A percentile compares a stretch with the other conserved stretches of the same genome.
phyloP scores from a whole-genome alignment of 2,888 invertebrate genomes.

The Trachelus troglodyta region DNA sequence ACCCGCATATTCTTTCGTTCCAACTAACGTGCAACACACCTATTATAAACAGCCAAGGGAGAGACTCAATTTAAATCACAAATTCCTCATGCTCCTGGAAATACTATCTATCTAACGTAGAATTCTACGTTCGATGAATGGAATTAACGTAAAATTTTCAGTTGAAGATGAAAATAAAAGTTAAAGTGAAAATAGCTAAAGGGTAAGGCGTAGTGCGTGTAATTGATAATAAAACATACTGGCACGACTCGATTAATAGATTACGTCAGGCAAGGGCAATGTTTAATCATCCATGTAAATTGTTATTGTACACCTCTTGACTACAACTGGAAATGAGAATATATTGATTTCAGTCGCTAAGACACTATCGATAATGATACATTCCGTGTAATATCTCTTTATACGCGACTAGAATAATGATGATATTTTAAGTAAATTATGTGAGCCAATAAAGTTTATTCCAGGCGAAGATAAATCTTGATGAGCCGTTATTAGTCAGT shows the following conservation, averaged over 20 bases:
- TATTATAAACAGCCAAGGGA: constrained; percentile 51
- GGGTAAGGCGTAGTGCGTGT: background rate
- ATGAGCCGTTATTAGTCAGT: constrained; percentile 10
- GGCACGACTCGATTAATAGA: background rate
- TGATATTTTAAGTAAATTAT: background rate
- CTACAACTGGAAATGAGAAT: background rate
- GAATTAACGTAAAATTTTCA: too few relatives aligned
- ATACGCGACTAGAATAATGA: background rate
- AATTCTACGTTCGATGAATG: background rate
- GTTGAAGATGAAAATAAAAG: background rate
- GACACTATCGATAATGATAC: background rate
- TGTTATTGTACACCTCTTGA: background rate
- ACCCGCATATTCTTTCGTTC: constrained; percentile 39
- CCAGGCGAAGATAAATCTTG: background rate
- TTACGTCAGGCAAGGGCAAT: background rate
- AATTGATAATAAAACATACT: background rate
- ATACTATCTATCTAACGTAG: background rate
- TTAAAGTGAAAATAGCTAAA: background rate
- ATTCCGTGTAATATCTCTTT: background rate
- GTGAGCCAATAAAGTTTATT: background rate
- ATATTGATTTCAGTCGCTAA: background rate
- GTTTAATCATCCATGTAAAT: background rate
- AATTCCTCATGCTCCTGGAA: constrained; percentile 32
- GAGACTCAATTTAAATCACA: constrained; percentile 57
- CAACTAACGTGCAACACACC: constrained; percentile 54